phyloP scores from a whole-genome alignment of 2,113 vertebrate species.

The Athene noctua region DNA sequence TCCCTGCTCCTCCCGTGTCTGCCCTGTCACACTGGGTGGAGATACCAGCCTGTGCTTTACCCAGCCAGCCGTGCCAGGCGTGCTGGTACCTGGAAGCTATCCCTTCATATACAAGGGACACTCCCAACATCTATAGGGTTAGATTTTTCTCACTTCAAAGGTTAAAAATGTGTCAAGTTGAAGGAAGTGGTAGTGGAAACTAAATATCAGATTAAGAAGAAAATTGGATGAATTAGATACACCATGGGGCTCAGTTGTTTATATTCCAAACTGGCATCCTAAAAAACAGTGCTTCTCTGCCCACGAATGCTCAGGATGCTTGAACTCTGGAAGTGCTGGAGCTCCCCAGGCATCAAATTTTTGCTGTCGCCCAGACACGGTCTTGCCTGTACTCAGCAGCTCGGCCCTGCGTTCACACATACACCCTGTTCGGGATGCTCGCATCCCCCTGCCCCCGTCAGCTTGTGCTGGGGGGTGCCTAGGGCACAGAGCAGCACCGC shows the following conservation, averaged over 20 bases:
- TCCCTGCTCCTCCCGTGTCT: background rate
- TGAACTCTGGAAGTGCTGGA: background rate
- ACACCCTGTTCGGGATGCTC: background rate
- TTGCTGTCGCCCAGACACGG: background rate
- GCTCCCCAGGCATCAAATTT: background rate
- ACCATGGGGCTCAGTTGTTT: background rate
- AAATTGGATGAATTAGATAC: background rate
- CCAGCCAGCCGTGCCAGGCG: too few species aligned
- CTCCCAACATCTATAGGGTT: background rate
- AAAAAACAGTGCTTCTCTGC: background rate
- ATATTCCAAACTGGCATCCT: background rate
- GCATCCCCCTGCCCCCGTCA: background rate
- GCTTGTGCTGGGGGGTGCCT: background rate
- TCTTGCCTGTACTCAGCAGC: background rate
- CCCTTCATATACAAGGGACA: background rate
- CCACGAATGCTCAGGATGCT: background rate
- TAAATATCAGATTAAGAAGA: background rate
- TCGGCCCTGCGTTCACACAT: rapidly evolving
- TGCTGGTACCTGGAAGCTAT: background rate
- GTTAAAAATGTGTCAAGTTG: background rate
- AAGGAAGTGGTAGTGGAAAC: background rate
- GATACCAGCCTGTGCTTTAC: background rate
- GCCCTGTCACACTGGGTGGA: too few species aligned
- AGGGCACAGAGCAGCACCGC: background rate
- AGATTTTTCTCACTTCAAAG: background rate